Percentiles rank a stretch among this genome's conserved stretches.
These are phyloP conservation scores for Colinus virginianus DNA, from an alignment of 2,113 vertebrate species.

Conservation along the genomic window DNA sequence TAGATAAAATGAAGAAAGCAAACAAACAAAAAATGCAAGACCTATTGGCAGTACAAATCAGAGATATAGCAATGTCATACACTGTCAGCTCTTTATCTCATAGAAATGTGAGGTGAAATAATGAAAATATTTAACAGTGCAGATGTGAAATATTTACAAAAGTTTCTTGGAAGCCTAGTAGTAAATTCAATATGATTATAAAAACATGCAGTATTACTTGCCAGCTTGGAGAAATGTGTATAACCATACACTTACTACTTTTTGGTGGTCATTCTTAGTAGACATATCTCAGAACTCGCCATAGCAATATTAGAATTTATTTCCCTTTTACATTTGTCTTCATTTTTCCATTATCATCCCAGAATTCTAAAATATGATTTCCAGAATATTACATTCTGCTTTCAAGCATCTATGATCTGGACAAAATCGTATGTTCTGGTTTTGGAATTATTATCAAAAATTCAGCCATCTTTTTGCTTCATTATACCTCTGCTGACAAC, in stretches of 20 bases:
- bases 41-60: constrained; percentile 43
- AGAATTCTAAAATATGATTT: not conserved
- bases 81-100: constrained; percentile 32
- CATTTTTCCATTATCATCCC: not conserved
- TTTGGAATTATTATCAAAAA: not conserved
- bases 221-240: not conserved
- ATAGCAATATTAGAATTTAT: not conserved
- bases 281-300: not conserved
- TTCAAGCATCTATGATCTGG: not conserved
- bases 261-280: not conserved
- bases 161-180: not conserved
- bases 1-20: not conserved
- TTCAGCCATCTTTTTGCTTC: not conserved
- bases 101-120: constrained; percentile 30
- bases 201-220: not conserved
- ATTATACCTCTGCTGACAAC: not conserved
- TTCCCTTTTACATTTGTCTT: not conserved
- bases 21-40: constrained; percentile 7
- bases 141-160: constrained; percentile 17
- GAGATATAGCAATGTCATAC: not conserved
- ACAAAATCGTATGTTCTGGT: not conserved
- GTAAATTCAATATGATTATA: not conserved
- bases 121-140: constrained; percentile 24
- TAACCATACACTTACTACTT: not conserved
- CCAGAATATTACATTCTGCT: not conserved